Evolutionary conservation across 1,140 invertebrate genomes (phyloP).

Genomic region (Bombus cullumanus): DNA sequence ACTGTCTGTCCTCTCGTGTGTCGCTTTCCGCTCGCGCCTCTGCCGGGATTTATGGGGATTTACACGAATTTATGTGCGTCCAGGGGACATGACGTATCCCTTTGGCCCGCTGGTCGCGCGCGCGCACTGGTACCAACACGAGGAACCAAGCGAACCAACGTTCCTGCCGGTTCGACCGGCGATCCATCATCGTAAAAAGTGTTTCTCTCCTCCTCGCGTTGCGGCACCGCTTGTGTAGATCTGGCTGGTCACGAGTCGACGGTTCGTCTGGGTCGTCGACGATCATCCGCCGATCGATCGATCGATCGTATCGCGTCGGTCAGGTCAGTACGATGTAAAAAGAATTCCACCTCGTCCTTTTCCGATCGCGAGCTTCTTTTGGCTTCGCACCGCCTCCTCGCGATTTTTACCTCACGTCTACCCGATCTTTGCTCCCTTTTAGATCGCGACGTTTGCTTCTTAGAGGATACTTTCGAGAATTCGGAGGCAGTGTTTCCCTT

Average conservation of each 20-base stretch:
- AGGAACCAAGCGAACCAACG: constrained; percentile 51
- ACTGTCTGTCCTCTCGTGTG: constrained; percentile 49
- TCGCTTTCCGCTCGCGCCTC: constrained; percentile 63
- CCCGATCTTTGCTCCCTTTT: not conserved
- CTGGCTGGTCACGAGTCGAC: constrained; percentile 39
- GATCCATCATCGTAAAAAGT: constrained; percentile 74
- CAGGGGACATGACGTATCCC: constrained; percentile 45
- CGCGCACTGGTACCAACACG: not conserved
- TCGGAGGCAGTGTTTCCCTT: not conserved
- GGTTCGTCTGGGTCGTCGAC: constrained; percentile 53
- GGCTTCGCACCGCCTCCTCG: not conserved
- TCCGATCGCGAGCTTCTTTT: constrained; percentile 18
- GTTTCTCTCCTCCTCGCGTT: constrained; percentile 37
- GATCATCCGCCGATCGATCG: constrained; percentile 54
- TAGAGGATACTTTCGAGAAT: not conserved
- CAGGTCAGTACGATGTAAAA: constrained; percentile 47
- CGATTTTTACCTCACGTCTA: constrained; percentile 26
- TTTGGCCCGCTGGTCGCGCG: constrained; percentile 31
- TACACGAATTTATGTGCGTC: constrained; percentile 70
- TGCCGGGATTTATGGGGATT: constrained; percentile 69
- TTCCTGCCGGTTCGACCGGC: constrained; percentile 63
- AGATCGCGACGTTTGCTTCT: not conserved
- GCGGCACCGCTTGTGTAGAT: not conserved
- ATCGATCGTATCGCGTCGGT: constrained; percentile 56
- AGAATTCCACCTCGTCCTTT: constrained; percentile 40